Evolutionary conservation across 2,888 invertebrate species (phyloP).

Genomic region (Rhogogaster chlorosoma): DNA sequence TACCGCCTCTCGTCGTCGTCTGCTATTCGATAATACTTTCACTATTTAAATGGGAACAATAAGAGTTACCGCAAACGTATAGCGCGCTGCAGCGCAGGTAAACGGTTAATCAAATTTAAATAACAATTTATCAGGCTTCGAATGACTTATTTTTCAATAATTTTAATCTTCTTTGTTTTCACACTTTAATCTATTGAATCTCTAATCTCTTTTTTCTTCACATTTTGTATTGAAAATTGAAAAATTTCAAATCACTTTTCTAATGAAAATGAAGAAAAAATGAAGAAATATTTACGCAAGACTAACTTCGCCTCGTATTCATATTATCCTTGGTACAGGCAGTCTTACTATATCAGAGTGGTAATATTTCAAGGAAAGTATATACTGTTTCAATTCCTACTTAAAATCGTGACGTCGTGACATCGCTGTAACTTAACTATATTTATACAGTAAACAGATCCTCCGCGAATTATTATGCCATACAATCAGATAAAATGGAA

Average conservation of each 20-base stretch:
- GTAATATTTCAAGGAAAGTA: not conserved
- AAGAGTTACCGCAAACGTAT: conserved; percentile 9
- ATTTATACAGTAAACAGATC: not conserved
- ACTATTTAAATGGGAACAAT: conserved; percentile 38
- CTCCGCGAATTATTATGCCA: not conserved
- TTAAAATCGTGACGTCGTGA: not conserved
- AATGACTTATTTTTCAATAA: not conserved
- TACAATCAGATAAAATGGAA: not conserved
- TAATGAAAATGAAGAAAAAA: too few relatives aligned
- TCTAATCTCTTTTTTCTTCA: too few relatives aligned
- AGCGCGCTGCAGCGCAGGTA: not conserved
- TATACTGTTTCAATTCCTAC: not conserved
- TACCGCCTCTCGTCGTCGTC: conserved; percentile 18
- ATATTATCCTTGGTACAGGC: too few relatives aligned
- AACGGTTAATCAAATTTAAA: not conserved
- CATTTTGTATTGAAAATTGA: too few relatives aligned
- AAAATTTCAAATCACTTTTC: too few relatives aligned
- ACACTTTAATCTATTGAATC: too few relatives aligned
- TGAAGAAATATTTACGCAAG: too few relatives aligned
- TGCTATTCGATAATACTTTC: conserved; percentile 43
- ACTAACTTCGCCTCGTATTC: too few relatives aligned
- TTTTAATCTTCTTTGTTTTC: not conserved
- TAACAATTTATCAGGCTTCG: not conserved
- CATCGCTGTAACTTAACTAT: not conserved
- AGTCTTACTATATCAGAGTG: too few relatives aligned